Conservation (phyloP, 2,113 vertebrate genomes). For the Mionectes macconnelli region DNA sequence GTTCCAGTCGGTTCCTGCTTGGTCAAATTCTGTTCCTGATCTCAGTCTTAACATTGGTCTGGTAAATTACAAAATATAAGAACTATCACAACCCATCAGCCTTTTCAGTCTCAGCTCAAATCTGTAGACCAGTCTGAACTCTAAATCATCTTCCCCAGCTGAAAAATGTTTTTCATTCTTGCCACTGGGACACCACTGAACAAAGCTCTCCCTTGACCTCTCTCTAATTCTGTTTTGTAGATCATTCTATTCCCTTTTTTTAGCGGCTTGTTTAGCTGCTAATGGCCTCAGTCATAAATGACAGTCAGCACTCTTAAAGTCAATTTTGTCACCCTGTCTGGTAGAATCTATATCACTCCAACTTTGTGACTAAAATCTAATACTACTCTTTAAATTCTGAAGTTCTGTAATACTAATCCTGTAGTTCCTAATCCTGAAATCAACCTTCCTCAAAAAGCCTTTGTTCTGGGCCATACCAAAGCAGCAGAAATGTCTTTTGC, state of each 20-base stretch:
- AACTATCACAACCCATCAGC: rapidly evolving
- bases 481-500: background rate
- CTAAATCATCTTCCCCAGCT: background rate
- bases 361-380: background rate
- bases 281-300: background rate
- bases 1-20: background rate
- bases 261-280: background rate
- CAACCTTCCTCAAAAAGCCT: background rate
- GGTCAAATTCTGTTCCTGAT: background rate
- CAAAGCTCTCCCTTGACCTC: background rate
- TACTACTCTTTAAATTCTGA: background rate
- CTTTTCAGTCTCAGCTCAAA: background rate
- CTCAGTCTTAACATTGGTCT: background rate
- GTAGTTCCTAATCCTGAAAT: background rate
- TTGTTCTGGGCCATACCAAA: background rate
- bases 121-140: background rate
- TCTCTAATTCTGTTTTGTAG: background rate
- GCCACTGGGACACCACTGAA: background rate
- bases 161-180: background rate
- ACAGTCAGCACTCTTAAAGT: background rate
- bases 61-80: background rate
- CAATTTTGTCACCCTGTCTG: background rate
- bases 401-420: background rate
- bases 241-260: background rate
- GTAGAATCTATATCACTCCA: background rate